Percentiles rank a stretch among this genome's conserved stretches.
Evolutionary conservation across 37 sponge, comb jelly and placozoan species (phyloP).

Genomic region (Spongilla lacustris): DNA sequence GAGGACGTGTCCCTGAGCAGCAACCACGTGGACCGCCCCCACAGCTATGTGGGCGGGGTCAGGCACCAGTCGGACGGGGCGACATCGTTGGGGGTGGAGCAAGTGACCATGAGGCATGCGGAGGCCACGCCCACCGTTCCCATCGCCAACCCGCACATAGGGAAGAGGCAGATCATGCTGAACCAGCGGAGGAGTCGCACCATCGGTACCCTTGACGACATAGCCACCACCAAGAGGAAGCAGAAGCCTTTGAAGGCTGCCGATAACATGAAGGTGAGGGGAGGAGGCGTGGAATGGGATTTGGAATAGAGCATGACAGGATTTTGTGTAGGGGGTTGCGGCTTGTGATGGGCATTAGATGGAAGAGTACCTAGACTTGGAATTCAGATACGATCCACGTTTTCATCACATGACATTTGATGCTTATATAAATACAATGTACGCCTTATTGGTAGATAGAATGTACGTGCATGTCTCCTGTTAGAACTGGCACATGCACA

Average conservation of each 20-base stretch:
- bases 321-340: too few relatives aligned
- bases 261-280: conserved; percentile 51
- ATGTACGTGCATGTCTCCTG: too few relatives aligned
- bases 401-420: too few relatives aligned
- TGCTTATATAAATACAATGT: too few relatives aligned
- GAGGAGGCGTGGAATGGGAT: background rate
- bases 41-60: background rate
- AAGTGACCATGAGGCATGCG: background rate
- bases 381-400: too few relatives aligned
- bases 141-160: conserved; percentile 32
- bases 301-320: background rate
- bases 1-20: background rate
- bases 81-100: background rate
- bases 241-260: conserved; percentile 45
- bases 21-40: background rate
- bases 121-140: background rate
- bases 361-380: too few relatives aligned
- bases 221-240: conserved; percentile 26
- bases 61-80: background rate
- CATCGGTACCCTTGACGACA: conserved; percentile 28
- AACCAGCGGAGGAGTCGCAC: conserved; percentile 31
- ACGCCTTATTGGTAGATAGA: too few relatives aligned
- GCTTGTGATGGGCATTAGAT: too few relatives aligned
- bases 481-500: too few relatives aligned
- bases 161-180: conserved; percentile 37